Conservation (phyloP, 2,797 vertebrate species). For the Otus scops region DNA sequence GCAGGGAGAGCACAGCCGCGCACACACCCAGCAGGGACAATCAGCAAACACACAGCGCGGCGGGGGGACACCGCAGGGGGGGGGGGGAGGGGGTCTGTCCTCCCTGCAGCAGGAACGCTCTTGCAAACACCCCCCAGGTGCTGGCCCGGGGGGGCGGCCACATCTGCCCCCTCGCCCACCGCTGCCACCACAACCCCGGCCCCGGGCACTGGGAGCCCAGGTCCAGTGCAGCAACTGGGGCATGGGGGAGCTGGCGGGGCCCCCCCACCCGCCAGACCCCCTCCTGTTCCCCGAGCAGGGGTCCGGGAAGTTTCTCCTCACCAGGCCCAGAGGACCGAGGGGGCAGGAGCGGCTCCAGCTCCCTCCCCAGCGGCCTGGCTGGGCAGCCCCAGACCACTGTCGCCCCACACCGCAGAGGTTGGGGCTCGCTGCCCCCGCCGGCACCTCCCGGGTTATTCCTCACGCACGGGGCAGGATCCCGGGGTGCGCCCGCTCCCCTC, state of each 20-base stretch:
- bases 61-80: background rate
- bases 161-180: fast-evolving
- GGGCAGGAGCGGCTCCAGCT: background rate
- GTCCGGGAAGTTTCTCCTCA: background rate
- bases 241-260: fast-evolving
- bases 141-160: background rate
- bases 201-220: background rate
- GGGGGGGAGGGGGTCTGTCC: background rate
- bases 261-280: background rate
- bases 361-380: background rate
- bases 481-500: fast-evolving
- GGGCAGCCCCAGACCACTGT: fast-evolving
- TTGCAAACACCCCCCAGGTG: background rate
- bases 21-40: background rate
- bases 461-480: fast-evolving
- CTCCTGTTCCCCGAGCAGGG: background rate
- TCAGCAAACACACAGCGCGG: fast-evolving
- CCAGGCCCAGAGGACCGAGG: background rate
- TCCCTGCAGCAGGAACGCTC: background rate
- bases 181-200: background rate
- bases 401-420: fast-evolving
- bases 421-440: background rate
- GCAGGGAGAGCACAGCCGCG: background rate
- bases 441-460: background rate
- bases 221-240: fast-evolving